Evolutionary conservation across 2,113 vertebrate species (phyloP).

Genomic region (Otis tarda): DNA sequence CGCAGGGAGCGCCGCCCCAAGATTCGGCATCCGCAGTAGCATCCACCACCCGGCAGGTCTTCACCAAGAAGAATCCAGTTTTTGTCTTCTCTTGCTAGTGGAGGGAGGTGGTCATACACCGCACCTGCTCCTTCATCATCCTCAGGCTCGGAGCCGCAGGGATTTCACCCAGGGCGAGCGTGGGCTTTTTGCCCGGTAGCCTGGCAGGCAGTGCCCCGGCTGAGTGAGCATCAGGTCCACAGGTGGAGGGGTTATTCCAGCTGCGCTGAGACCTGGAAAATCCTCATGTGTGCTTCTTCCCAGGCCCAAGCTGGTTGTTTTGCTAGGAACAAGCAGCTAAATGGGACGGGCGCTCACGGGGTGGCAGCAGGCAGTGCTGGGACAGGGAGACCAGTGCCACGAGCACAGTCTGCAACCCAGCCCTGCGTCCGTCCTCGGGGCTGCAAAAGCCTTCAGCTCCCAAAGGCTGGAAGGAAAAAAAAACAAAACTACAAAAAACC

Average conservation of each 20-base stretch:
- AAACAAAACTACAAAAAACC: too few species aligned
- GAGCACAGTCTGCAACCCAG: neutral
- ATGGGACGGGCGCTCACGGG: fast-evolving
- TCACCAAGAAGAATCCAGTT: neutral
- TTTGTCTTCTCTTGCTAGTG: fast-evolving
- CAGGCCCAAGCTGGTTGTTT: fast-evolving
- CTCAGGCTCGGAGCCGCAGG: neutral
- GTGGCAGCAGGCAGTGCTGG: neutral
- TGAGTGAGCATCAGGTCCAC: fast-evolving
- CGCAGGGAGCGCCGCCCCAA: fast-evolving
- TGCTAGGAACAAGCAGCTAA: neutral
- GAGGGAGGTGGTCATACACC: fast-evolving
- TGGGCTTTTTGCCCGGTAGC: neutral
- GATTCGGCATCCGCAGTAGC: neutral
- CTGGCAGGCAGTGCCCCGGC: neutral
- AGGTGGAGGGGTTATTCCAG: neutral
- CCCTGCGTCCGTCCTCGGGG: neutral
- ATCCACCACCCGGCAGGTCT: neutral
- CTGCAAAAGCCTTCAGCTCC: neutral
- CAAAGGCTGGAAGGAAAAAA: too few species aligned
- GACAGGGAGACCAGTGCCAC: fast-evolving
- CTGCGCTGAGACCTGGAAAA: neutral
- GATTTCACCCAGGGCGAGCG: neutral
- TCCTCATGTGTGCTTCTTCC: fast-evolving
- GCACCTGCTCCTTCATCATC: neutral